phyloP scores from a whole-genome alignment of 1,140 invertebrate genomes.

The Condylostylus longicornis region DNA sequence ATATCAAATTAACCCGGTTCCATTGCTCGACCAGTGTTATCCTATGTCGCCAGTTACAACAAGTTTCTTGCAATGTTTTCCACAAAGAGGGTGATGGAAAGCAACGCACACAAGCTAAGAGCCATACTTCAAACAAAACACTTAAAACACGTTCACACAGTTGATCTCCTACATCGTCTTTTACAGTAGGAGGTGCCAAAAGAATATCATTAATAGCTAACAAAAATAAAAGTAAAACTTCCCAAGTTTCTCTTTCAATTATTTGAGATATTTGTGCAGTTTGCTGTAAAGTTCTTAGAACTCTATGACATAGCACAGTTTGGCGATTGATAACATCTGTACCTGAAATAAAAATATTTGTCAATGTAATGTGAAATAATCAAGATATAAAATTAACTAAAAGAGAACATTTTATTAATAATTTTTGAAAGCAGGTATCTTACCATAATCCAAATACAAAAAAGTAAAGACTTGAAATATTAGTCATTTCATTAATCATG shows the following conservation, averaged over 20 bases:
- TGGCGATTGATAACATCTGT: conserved; percentile 82
- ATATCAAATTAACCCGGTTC: conserved; percentile 80
- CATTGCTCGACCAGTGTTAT: conserved; percentile 85
- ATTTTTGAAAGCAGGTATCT: too few relatives aligned
- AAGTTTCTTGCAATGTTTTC: conserved; percentile 88
- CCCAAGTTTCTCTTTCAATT: conserved; percentile 80
- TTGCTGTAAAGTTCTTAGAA: conserved; percentile 73
- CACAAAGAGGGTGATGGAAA: conserved; percentile 83
- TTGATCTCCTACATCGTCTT: conserved; percentile 89
- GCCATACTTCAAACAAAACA: conserved; percentile 90
- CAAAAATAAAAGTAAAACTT: conserved; percentile 73
- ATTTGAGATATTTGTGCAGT: conserved; percentile 65
- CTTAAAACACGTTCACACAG: conserved; percentile 85
- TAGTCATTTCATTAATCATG: too few relatives aligned
- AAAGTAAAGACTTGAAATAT: conserved; percentile 66
- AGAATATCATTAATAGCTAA: conserved; percentile 86
- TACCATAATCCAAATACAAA: conserved; percentile 75
- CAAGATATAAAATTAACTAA: not conserved
- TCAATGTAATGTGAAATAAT: not conserved
- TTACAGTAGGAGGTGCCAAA: conserved; percentile 77
- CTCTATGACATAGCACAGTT: conserved; percentile 87
- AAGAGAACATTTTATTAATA: conserved; percentile 1
- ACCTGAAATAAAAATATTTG: conserved; percentile 38
- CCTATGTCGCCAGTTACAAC: conserved; percentile 83
- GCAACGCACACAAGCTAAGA: conserved; percentile 77